Evolutionary conservation across 2,113 vertebrate genomes (phyloP).

Genomic region (Hyperopisus bebe): DNA sequence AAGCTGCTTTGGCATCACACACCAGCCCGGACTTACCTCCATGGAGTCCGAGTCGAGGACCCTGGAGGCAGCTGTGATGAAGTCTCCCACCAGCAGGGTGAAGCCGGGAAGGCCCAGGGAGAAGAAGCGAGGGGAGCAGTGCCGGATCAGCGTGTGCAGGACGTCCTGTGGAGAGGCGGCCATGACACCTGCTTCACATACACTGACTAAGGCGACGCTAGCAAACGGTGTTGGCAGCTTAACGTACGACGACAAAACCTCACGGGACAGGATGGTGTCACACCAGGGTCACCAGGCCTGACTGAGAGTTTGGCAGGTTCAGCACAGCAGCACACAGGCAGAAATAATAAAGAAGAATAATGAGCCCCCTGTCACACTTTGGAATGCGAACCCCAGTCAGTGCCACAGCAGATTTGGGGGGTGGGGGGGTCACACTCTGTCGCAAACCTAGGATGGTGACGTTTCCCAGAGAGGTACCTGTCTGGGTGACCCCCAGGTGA

Average conservation of each 20-base stretch:
- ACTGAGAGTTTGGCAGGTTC: not conserved
- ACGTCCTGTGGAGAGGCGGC: conserved; percentile 61
- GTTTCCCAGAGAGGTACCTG: not conserved
- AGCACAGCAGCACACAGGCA: not conserved
- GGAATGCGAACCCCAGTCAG: not conserved
- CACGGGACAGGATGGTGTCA: not conserved
- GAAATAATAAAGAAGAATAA: not conserved
- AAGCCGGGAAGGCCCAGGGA: conserved; percentile 90
- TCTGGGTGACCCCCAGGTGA: not conserved
- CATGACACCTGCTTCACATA: not conserved
- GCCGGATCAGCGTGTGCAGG: conserved; percentile 80
- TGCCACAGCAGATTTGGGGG: not conserved
- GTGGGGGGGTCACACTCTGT: not conserved
- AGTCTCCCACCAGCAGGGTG: conserved; percentile 86
- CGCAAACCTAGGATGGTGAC: not conserved
- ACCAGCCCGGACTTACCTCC: conserved; percentile 65
- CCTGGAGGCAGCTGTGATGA: conserved; percentile 73
- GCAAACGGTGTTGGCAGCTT: too few relatives aligned
- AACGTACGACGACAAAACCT: not conserved
- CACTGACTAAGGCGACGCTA: not conserved
- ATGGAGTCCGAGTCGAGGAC: conserved; percentile 67
- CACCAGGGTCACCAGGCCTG: not conserved
- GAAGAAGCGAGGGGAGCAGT: conserved; percentile 88
- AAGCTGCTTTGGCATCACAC: not conserved
- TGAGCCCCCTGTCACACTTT: not conserved